Percentiles rank a stretch among this genome's conserved stretches.
Conservation (phyloP, 2,797 vertebrate genomes). For the Acridotheres tristis region DNA sequence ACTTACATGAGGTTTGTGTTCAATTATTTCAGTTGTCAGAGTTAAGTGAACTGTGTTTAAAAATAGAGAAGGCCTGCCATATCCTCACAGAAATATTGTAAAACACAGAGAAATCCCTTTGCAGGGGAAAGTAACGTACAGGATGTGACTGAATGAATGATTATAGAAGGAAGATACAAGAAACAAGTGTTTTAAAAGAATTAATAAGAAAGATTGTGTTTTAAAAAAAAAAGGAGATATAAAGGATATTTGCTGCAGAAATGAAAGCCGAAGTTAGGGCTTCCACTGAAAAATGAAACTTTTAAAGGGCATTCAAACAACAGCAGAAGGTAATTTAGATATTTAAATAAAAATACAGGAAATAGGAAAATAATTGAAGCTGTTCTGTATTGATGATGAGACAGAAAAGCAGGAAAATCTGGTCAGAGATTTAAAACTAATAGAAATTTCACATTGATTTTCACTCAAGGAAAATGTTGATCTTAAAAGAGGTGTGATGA, state of each 20-base stretch:
- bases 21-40: neutral
- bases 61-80: neutral
- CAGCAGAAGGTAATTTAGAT: neutral
- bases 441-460: neutral
- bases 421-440: neutral
- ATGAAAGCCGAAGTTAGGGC: neutral
- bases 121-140: neutral
- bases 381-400: neutral
- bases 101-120: neutral
- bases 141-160: neutral
- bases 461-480: neutral
- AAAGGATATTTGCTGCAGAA: neutral
- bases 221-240: neutral
- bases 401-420: neutral
- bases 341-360: neutral
- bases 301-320: neutral
- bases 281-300: neutral
- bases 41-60: neutral
- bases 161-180: neutral
- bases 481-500: neutral
- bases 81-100: neutral
- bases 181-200: neutral
- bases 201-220: neutral
- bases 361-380: neutral
- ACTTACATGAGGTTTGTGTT: neutral